Base-by-base conservation (phyloP, 2,888 invertebrate species). In the Oasisia sp. region DNA sequence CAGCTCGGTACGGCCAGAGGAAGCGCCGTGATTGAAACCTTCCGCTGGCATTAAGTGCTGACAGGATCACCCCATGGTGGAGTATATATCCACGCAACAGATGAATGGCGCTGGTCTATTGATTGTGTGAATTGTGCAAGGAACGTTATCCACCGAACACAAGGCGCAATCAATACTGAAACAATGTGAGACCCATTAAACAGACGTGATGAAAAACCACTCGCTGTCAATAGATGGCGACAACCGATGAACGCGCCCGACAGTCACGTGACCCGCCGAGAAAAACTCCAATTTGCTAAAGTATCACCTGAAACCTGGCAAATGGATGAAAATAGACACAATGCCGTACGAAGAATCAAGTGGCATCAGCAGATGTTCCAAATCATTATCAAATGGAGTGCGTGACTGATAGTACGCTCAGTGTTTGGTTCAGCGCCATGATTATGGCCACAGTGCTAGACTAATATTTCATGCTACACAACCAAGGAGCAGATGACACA, bases 61-160 rank as follows among this genome's bases (percentile, higher is more conserved):
- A 74, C 27, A 74, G 50, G 74, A 74, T 74, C 74, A 14, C 74
- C 74, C 19, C 27, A 27, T 19, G 27, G 14, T 74, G 74, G 27
- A 74, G n/a, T 74, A 74, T 74, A 74, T 74, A 74, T 74, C 74
- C 74, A 74, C 27, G 74, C 74, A 74, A 74, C 74, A 74, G 74
- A 74, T 74, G 74, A 74, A 74, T 74, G 74, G 74, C 27, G 19
- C 19, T 74, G 74, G 74, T n/a, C 74, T 74, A 74, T 74, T 74
- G 74, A 74, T 74, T 74, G 27, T 27, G 27, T 74, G 19, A 74
- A 74, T 74, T 74, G 27, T 74, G 27, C 74, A 74, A 27, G 74
- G 74, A 74, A 74, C 74, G n/a, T 74, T 74, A 74, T 74, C 74
- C 74, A 27, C 19, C 74, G n/a, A 74, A 27, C 74, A 74, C 74